Conservation (phyloP, 2,888 invertebrate species). For the Cantharis lateralis region DNA sequence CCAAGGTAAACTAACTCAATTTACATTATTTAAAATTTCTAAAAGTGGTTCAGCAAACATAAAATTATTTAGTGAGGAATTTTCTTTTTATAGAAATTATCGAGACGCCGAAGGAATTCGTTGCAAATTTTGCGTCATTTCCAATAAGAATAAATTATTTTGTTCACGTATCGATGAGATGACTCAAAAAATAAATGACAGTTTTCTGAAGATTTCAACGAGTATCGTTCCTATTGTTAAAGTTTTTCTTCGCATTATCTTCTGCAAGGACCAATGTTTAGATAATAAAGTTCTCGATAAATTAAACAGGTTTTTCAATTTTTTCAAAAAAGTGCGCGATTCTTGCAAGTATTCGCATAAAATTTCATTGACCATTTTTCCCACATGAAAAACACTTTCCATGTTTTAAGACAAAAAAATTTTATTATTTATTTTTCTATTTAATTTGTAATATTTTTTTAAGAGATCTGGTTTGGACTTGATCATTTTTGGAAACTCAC, state of each 20-base stretch:
- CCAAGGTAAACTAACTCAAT: slow-evolving; percentile 5
- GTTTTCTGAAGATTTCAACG: slow-evolving; percentile 26
- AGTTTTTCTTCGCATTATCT: slow-evolving; percentile 20
- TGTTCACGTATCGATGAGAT: slow-evolving; percentile 24
- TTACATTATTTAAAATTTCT: neutral
- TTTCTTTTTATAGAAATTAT: neutral
- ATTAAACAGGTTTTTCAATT: slow-evolving; percentile 19
- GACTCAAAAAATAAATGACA: slow-evolving; percentile 24
- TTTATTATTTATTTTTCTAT: too few species aligned
- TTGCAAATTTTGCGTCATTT: neutral
- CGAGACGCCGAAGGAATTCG: neutral
- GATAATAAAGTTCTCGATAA: slow-evolving; percentile 17
- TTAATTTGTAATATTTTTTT: too few species aligned
- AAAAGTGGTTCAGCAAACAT: neutral
- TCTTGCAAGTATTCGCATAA: neutral
- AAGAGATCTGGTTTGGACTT: too few species aligned
- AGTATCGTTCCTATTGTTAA: slow-evolving; percentile 30
- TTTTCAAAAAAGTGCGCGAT: neutral
- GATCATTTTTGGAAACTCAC: too few species aligned
- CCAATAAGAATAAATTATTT: slow-evolving; percentile 12
- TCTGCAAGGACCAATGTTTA: slow-evolving; percentile 18
- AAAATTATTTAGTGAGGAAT: neutral
- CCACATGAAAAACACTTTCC: neutral
- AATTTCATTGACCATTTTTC: neutral
- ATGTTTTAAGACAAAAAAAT: neutral